These are phyloP conservation scores for Lochmaea crataegi DNA, from an alignment of 2,888 invertebrate species.

Conservation along the genomic window DNA sequence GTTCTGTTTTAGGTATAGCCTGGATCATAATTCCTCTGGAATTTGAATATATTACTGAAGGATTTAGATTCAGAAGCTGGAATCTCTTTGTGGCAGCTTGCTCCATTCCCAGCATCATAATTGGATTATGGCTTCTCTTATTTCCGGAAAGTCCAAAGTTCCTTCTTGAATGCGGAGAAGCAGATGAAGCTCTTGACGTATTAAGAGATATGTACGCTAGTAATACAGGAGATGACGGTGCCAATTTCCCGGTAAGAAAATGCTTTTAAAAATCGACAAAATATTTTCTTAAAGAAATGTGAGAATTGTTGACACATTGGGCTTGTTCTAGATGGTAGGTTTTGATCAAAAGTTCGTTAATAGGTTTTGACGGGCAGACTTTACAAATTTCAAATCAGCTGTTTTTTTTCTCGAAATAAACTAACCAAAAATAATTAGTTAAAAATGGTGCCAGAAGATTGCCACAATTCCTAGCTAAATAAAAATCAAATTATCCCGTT, in stretches of 20 bases:
- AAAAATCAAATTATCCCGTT: too few relatives aligned
- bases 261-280: too few relatives aligned
- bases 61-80: conserved; percentile 82
- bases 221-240: conserved; percentile 78
- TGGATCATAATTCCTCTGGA: conserved; percentile 82
- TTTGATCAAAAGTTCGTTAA: too few relatives aligned
- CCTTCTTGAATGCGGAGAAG: conserved; percentile 82
- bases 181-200: conserved; percentile 78
- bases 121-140: conserved; percentile 76
- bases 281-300: too few relatives aligned
- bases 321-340: too few relatives aligned
- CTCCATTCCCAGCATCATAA: conserved; percentile 76
- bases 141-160: conserved; percentile 89
- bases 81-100: conserved; percentile 83
- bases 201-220: conserved; percentile 76
- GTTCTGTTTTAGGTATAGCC: conserved; percentile 72
- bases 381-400: too few relatives aligned
- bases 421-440: too few relatives aligned
- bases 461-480: too few relatives aligned
- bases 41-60: conserved; percentile 70
- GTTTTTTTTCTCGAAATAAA: too few relatives aligned
- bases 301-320: too few relatives aligned
- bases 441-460: too few relatives aligned
- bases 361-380: too few relatives aligned
- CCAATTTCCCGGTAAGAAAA: conserved; percentile 76